Percentiles rank a stretch among this genome's conserved stretches.
Conservation (phyloP, 2,113 vertebrate species). For the Cyanistes caeruleus region DNA sequence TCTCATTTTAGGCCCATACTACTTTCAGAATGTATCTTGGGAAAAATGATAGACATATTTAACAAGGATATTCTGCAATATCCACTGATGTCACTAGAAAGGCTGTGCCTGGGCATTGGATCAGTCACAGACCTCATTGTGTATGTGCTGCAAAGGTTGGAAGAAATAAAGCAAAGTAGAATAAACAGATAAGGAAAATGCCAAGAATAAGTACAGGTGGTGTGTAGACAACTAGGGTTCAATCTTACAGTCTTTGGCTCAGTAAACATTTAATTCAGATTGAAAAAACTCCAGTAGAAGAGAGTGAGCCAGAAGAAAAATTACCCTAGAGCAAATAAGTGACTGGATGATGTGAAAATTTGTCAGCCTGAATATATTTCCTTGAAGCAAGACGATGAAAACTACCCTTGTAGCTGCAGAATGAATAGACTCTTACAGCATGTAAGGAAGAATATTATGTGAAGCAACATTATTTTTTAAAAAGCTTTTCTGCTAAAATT, state of each 20-base stretch:
- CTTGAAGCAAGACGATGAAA: neutral
- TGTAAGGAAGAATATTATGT: slow-evolving; percentile 41
- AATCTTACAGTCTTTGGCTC: neutral
- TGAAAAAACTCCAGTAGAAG: neutral
- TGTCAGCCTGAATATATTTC: slow-evolving; percentile 21
- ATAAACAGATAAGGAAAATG: neutral
- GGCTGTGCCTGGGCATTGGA: neutral
- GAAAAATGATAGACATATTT: neutral
- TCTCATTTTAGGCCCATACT: neutral
- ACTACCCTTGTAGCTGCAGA: neutral
- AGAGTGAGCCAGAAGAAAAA: neutral
- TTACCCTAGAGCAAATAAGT: neutral
- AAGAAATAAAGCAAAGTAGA: neutral
- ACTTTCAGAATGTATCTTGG: neutral
- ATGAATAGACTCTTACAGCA: slow-evolving; percentile 14
- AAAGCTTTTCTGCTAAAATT: slow-evolving; percentile 17
- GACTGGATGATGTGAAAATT: slow-evolving; percentile 7
- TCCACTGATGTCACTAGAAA: neutral
- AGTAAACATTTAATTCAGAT: neutral
- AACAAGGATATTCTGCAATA: neutral
- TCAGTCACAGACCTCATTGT: neutral
- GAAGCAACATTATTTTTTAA: slow-evolving; percentile 53
- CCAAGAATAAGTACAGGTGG: neutral
- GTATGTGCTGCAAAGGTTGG: neutral
- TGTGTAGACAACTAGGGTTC: neutral